Base-by-base conservation (phyloP, 2,888 invertebrate species). In the Pristionchus mayeri region DNA sequence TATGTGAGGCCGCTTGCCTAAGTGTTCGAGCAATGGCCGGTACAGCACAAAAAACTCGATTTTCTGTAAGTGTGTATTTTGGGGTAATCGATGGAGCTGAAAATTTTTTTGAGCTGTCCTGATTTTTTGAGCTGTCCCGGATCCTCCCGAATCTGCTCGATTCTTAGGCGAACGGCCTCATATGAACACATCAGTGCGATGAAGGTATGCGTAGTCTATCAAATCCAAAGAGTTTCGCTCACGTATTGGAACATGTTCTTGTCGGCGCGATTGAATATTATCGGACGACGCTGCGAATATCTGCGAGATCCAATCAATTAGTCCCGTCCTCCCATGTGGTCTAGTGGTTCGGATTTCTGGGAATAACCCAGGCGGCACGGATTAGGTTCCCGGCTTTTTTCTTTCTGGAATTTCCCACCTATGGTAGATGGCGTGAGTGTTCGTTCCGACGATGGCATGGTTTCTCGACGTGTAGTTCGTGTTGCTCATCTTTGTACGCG, bases 301-400 rank as follows among this genome's bases (percentile, higher is more conserved):
- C 86, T 86, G 50, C 3, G 40, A 21, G 6, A 9, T 30, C 27
- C 34, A 48, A 7, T 21, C 30, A n/a, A 30, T 30, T 71, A 7
- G 4, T 18, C 18, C 3, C 54, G 80, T 67, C 85, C 85, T 90
- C 88, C 88, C 90, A 89, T 90, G 88, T 90, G 88, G 89, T 90
- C 90, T 90, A 90, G 89, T 90, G 90, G 90, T 90, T 90, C 90
- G 91, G 90, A 91, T 90, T 90, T 88, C 89, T 90, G 91, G 90
- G 90, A 90, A 89, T 90, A 90, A 90, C 90, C 91, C 90, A 90
- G 88, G 89, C 89, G 90, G 90, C 90, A 89, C 90, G 91, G 90
- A 90, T 90, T 90, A 90, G 90, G 90, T 90, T 91, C 90, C 91
- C 90, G 91, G 90, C 90, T 89, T 90, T 11, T 48, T 16, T 44